Conservation (phyloP, 2,888 invertebrate genomes). For the Xestia ashworthii region DNA sequence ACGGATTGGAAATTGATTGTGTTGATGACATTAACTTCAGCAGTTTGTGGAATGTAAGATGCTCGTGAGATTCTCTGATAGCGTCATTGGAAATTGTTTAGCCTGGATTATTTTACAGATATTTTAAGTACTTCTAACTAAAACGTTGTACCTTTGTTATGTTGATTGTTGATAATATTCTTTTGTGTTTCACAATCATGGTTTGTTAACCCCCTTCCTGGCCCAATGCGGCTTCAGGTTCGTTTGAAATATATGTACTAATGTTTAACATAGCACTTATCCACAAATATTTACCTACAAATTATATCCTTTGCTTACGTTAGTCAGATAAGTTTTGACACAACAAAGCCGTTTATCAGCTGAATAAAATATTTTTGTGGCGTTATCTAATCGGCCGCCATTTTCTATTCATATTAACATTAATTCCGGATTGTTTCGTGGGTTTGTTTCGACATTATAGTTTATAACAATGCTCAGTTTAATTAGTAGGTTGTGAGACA, state of each 20-base stretch:
- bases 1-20: constrained; percentile 1
- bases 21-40: constrained; percentile 39
- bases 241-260: constrained; percentile 11
- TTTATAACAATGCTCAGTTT: constrained; percentile 3
- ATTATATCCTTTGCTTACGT: constrained; percentile 30
- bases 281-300: constrained; percentile 43
- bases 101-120: neutral
- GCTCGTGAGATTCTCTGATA: constrained; percentile 12
- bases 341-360: constrained; percentile 58
- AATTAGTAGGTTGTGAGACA: constrained; percentile 34
- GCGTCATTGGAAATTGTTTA: neutral
- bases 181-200: neutral
- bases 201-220: neutral
- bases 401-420: constrained; percentile 47
- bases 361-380: constrained; percentile 51
- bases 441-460: neutral
- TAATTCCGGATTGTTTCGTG: constrained; percentile 33
- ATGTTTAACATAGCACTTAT: constrained; percentile 22
- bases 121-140: neutral
- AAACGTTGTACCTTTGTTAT: too few species aligned
- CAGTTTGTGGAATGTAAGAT: constrained; percentile 9
- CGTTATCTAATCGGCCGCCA: constrained; percentile 51
- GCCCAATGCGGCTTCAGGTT: constrained; percentile 2
- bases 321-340: constrained; percentile 58
- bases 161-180: neutral